Conservation (phyloP, 2,888 invertebrate species). For the Physocephala rufipes region DNA sequence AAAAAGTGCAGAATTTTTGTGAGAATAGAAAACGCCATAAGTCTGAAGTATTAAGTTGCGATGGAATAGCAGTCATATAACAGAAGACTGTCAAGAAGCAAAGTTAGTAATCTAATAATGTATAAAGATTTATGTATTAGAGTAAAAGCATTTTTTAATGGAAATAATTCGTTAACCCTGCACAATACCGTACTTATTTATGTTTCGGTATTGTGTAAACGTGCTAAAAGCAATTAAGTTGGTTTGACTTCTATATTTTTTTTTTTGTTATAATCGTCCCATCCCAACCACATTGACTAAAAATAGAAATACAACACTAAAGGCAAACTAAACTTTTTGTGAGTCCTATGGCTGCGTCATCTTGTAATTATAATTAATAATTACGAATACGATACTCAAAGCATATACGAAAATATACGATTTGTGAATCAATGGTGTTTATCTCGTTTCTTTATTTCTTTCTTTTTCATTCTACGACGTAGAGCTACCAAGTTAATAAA, state of each 20-base stretch:
- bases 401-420: slow-evolving; percentile 31
- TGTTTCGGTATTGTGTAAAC: no score
- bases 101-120: no score
- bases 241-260: slow-evolving; percentile 4
- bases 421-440: slow-evolving; percentile 39
- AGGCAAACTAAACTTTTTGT: slow-evolving; percentile 36
- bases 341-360: slow-evolving; percentile 44
- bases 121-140: no score
- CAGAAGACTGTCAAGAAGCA: no score
- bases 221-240: neutral
- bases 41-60: no score
- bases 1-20: no score
- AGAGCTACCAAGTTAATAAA: no score
- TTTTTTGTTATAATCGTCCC: slow-evolving; percentile 18
- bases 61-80: no score
- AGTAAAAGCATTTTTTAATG: no score
- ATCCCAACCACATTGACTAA: slow-evolving; percentile 39
- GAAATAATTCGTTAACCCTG: neutral
- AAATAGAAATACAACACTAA: slow-evolving; percentile 44
- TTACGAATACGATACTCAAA: slow-evolving; percentile 31
- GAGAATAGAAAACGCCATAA: no score
- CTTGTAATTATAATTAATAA: slow-evolving; percentile 45
- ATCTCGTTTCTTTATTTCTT: slow-evolving; percentile 21
- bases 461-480: slow-evolving; percentile 23
- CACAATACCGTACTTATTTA: neutral